Evolutionary conservation across 2,797 vertebrate genomes (phyloP), one percentile per base, ranked within the genome.

Genomic region (Sardinella longiceps): DNA sequence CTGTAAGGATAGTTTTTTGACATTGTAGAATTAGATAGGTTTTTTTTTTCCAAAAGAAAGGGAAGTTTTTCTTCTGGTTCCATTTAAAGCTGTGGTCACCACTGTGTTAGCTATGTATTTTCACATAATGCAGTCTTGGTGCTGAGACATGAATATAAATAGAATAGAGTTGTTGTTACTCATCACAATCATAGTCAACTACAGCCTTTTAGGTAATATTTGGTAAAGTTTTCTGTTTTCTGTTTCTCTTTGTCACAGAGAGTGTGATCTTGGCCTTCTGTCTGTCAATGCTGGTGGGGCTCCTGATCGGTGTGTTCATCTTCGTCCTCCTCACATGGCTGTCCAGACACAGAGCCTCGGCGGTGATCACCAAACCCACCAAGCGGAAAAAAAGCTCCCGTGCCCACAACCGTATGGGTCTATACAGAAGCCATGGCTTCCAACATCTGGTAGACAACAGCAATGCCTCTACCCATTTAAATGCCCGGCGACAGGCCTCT

Each of bases 221-320:
- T 7, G 5, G 9, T 77, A 20, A 20, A 23, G 28, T 43, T n/a
- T 77, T 15, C 18, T 20, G 33, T 77, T 7, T n/a, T 60, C 25
- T 60, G 23, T n/a, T 37, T 39, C 92, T 7, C 56, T 60, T 60
- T 60, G 23, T n/a, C 70, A 45, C 92, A 99, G 98, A 94, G 77
- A 96, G 97, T 60, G 91, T 99, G 90, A 94, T 97, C 81, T 95
- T 97, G 82, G 97, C 97, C 85, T 99, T 99, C 94, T 97, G 96
- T 1, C 92, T 99, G 51, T 99, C 98, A 28, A 92, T 99, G 91
- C 92, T 95, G 0, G 95, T 98, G 70, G 98, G 97, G 81, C 93
- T 99, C 14, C 92, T 97, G 58, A 94, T 98, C 23, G 98, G 97
- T 85, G 96, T 96, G n/a, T 84, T 97, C 87, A 92, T 99, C 82